phyloP scores from a whole-genome alignment of 2,888 invertebrate genomes.

The Magallana nippona region DNA sequence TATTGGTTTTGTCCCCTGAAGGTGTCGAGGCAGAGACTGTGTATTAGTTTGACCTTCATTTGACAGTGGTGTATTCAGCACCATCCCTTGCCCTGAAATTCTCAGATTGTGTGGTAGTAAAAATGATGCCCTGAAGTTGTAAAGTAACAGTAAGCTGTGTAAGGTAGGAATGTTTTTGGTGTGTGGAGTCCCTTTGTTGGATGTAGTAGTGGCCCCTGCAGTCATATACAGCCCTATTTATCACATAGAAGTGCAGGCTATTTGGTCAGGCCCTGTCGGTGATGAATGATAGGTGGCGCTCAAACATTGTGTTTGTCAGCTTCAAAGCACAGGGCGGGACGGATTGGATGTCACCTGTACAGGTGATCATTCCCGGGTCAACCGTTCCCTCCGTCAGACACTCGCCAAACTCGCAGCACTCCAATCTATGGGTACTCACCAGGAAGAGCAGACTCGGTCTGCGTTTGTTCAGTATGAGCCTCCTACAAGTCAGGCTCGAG shows the following conservation, averaged over 20 bases:
- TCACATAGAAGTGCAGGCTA: conserved; percentile 15
- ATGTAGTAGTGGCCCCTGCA: conserved; percentile 29
- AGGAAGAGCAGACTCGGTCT: conserved; percentile 11
- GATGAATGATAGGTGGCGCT: conserved; percentile 26
- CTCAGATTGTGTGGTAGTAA: background rate
- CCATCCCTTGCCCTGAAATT: conserved; percentile 8
- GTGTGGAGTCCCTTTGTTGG: conserved; percentile 27
- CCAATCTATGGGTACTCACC: background rate
- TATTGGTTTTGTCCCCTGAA: background rate
- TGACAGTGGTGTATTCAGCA: conserved; percentile 24
- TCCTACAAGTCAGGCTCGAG: conserved; percentile 4
- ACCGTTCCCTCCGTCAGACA: conserved; percentile 1
- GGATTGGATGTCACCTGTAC: conserved; percentile 9
- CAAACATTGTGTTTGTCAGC: conserved; percentile 33
- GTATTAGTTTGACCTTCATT: conserved; percentile 29
- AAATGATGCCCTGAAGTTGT: conserved; percentile 13
- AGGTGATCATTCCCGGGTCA: conserved; percentile 32
- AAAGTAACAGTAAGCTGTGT: background rate
- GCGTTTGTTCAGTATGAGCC: background rate
- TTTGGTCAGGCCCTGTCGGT: conserved; percentile 25
- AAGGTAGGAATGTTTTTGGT: conserved; percentile 20
- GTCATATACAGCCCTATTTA: conserved; percentile 20
- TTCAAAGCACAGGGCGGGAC: conserved; percentile 31
- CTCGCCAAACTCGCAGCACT: background rate
- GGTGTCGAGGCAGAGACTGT: background rate